Evolutionary conservation across 1,140 invertebrate genomes (phyloP).

Genomic region (Drosophila grimshawi): DNA sequence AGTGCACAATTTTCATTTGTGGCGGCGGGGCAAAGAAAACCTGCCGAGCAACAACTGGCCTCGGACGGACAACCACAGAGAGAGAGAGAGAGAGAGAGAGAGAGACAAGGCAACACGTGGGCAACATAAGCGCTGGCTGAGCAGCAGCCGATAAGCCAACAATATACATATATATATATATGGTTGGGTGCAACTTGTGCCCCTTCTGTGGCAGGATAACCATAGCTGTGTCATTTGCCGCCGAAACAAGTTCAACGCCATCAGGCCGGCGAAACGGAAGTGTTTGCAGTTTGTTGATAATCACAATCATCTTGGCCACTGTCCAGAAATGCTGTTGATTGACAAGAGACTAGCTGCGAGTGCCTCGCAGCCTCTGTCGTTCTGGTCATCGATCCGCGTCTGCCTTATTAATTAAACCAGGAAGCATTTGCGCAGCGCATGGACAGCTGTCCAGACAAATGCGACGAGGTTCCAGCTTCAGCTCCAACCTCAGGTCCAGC

Average conservation of each 20-base stretch:
- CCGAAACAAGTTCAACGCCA: conserved; percentile 52
- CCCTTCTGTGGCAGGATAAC: conserved; percentile 30
- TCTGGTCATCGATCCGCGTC: conserved; percentile 31
- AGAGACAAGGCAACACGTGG: conserved; percentile 51
- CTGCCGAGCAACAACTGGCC: conserved; percentile 40
- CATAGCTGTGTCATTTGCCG: neutral
- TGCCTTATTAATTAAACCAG: conserved; percentile 77
- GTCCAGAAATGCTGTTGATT: conserved; percentile 70
- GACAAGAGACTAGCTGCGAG: conserved; percentile 53
- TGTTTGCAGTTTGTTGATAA: conserved; percentile 61
- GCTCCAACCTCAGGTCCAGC: conserved; percentile 32
- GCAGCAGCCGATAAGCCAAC: conserved; percentile 68
- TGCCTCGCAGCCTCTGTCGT: conserved; percentile 12
- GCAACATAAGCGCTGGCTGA: conserved; percentile 72
- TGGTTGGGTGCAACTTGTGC: neutral
- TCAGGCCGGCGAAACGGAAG: conserved; percentile 65
- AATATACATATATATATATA: conserved; percentile 8
- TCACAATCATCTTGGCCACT: conserved; percentile 62
- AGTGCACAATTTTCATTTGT: conserved; percentile 79
- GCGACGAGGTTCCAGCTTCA: neutral
- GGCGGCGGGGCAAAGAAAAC: conserved; percentile 52
- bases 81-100: conserved; percentile 4
- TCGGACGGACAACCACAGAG: neutral
- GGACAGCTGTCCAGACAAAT: neutral
- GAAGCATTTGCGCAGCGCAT: conserved; percentile 52